Evolutionary conservation across 2,113 vertebrate species (phyloP), one percentile per base, ranked within the genome.

Genomic region (Vireo altiloquus): DNA sequence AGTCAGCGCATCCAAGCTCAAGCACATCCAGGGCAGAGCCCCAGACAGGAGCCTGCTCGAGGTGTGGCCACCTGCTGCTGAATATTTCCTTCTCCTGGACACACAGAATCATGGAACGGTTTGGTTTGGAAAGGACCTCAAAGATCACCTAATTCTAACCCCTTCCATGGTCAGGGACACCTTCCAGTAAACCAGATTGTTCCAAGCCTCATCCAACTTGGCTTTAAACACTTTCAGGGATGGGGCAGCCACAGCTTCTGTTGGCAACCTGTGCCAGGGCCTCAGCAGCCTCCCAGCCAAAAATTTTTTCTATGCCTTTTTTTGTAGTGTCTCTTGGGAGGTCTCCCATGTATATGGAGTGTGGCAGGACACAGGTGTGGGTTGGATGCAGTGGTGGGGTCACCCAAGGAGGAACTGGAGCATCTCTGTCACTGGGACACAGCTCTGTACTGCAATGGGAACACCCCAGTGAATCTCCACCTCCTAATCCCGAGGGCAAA

Each of bases 231-330:
- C 18, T 83, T 8, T 15, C 64, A 76, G 30, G 8, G 30, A 54
- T 69, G 63, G 10, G 5, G 30, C 25, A 83, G 18, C 25, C 49
- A 49, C 49, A 77, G 10, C 25, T 56, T 6, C 40, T 20, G 8
- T 54, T 40, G 8, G 10, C 11, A 69, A 0, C 31, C 49, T 49
- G 10, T 63, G 35, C 49, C 63, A 56, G 40, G 14, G 22, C 22
- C 15, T 63, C 2, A 0, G 14, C 47, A 28, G 3, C 35, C 10
- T 69, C 31, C 16, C 10, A 54, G 40, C 0, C 3, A 22, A 9
- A 11, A 27, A 16, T 11, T 42, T 37, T 54, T 63, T 16, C 24
- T 3, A 0, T 53, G 19, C 13, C 11, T 49, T 59, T 37, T 20
- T 4, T 4, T 23, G 8, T 15, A 17, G 6, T 22, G 5, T 23